Percentiles rank a stretch among this genome's conserved stretches.
Evolutionary conservation across 2,888 invertebrate species (phyloP).

Genomic region (Cheilosia variabilis): DNA sequence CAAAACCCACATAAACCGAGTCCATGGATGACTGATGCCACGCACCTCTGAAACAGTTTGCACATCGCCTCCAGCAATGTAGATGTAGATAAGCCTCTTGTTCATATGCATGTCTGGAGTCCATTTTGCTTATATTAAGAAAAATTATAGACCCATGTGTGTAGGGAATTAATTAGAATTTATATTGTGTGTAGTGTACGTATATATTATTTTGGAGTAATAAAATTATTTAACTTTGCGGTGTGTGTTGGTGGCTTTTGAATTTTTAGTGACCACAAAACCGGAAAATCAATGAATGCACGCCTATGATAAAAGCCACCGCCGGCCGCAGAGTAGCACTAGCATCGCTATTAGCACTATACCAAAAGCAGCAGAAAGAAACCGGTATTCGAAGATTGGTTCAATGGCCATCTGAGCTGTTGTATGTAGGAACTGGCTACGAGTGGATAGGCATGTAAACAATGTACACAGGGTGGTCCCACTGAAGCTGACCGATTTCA

Average conservation of each 20-base stretch:
- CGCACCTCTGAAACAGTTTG: conserved; percentile 30
- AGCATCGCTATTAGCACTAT: conserved; percentile 19
- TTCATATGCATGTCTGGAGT: conserved; percentile 24
- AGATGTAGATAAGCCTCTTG: conserved; percentile 9
- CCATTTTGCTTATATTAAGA: conserved; percentile 3
- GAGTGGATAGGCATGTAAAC: not conserved
- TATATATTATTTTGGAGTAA: conserved; percentile 42
- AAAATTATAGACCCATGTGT: not conserved
- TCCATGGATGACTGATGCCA: conserved; percentile 30
- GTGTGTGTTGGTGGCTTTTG: conserved; percentile 11
- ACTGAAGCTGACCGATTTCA: not conserved
- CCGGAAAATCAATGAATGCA: conserved; percentile 65
- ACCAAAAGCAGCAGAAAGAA: conserved; percentile 37
- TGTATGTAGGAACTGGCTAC: conserved; percentile 16
- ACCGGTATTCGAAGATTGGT: conserved; percentile 65
- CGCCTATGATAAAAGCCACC: not conserved
- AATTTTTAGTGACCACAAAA: conserved; percentile 35
- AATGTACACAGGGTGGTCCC: too few relatives aligned
- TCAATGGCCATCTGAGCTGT: conserved; percentile 68
- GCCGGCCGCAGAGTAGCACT: not conserved
- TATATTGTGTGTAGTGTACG: conserved; percentile 26
- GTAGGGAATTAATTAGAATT: conserved; percentile 20
- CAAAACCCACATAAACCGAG: not conserved
- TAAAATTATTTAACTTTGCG: conserved; percentile 55
- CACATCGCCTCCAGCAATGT: conserved; percentile 41